Evolutionary conservation across 2,888 invertebrate species (phyloP), one percentile per base, ranked within the genome.

Genomic region (Lasioglossum morio): DNA sequence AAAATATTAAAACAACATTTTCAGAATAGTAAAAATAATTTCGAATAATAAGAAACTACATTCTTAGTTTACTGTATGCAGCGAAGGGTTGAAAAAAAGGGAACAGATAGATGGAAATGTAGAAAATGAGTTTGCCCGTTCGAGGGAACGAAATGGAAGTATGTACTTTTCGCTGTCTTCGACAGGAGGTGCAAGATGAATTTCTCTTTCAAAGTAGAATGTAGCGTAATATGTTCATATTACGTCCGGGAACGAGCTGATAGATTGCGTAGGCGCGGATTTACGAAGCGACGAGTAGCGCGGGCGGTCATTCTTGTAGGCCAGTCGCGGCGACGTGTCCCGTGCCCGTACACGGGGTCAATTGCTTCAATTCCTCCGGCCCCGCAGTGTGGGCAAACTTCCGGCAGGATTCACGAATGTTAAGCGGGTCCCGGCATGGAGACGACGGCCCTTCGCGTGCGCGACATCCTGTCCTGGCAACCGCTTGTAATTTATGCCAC

Each of bases 351-450:
- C 85, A 63, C 89, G 90, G 84, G 86, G 89, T 90, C 90, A 90
- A 90, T 90, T 90, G 88, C 90, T 90, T 90, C 89, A 90, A 90
- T 90, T 90, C 77, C 77, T 74, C 82, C 86, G 84, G 88, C 75
- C 80, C 75, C 80, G 82, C 86, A 82, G 89, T 90, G 90, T 90
- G 90, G 90, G 90, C 90, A 90, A 88, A 90, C 90, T 90, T 90
- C 90, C 90, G 90, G 89, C 85, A 90, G 82, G 87, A 90, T 88
- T 90, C 85, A 86, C 87, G 84, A 89, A 90, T 90, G 85, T 89
- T 90, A 88, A 88, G 75, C 83, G 81, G 77, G 43, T 70, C 73
- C 74, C 80, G 43, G 74, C 48, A 78, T 72, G 73, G 75, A 87
- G 77, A 70, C 70, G 75, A 34, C 69, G 37, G 73, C 82, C 86